phyloP scores from a whole-genome alignment of 2,113 vertebrate species.

The Pterocles gutturalis region DNA sequence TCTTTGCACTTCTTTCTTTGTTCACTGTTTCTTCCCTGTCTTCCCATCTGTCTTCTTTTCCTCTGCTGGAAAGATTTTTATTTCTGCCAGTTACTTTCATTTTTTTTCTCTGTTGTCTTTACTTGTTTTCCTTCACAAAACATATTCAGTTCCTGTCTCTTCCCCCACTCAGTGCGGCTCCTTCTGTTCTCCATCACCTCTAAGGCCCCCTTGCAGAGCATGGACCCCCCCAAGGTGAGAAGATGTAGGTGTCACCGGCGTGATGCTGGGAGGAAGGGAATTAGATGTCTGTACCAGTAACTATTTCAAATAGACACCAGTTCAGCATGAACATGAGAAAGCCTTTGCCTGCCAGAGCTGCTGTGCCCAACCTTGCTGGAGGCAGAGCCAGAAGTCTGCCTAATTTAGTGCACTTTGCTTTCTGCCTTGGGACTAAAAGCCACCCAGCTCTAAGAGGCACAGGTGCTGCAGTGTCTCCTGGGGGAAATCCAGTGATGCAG shows the following conservation, averaged over 20 bases:
- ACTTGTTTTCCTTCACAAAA: background rate
- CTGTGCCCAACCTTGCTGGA: background rate
- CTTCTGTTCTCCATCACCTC: background rate
- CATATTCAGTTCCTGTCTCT: background rate
- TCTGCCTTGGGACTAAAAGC: background rate
- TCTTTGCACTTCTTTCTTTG: constrained; percentile 21
- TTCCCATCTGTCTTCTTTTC: constrained; percentile 17
- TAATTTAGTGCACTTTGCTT: background rate
- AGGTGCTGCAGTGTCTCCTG: background rate
- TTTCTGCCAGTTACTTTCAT: background rate
- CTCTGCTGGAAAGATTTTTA: background rate
- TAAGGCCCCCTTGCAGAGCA: background rate
- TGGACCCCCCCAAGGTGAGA: background rate
- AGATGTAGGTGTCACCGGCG: background rate
- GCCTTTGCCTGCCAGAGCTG: background rate
- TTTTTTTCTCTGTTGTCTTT: background rate
- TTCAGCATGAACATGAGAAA: accelerated
- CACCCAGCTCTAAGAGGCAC: accelerated
- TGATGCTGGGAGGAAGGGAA: background rate
- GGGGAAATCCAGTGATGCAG: background rate
- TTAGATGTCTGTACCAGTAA: background rate
- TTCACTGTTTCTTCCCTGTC: background rate
- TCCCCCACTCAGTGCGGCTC: background rate
- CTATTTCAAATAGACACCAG: background rate
- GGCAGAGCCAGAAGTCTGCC: background rate